Percentiles rank a stretch among this genome's conserved stretches.
Evolutionary conservation across 2,113 vertebrate genomes (phyloP).

Genomic region (Sciurus niger): DNA sequence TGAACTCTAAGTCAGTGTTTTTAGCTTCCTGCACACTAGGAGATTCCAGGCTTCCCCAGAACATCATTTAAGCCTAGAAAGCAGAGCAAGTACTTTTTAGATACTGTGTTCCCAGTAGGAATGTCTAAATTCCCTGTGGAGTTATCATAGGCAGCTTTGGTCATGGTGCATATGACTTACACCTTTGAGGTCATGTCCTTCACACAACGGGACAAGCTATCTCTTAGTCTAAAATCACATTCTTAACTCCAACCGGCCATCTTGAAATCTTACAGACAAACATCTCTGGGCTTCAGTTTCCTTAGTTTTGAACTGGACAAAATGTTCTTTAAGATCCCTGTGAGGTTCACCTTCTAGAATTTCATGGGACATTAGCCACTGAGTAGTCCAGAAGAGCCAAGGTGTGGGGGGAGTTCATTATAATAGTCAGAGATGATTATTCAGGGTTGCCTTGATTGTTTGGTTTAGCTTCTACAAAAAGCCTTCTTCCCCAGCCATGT

Average conservation of each 20-base stretch:
- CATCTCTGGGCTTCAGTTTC: neutral
- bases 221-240: neutral
- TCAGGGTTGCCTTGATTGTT: neutral
- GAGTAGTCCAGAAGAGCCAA: neutral
- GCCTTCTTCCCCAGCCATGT: rapidly evolving
- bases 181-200: neutral
- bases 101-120: rapidly evolving
- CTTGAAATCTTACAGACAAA: neutral
- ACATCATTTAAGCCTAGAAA: neutral
- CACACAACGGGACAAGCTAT: neutral
- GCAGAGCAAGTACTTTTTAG: neutral
- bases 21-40: neutral
- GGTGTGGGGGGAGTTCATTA: rapidly evolving
- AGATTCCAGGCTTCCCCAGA: neutral
- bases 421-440: neutral
- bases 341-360: neutral
- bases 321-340: neutral
- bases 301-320: neutral
- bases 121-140: neutral
- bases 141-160: neutral
- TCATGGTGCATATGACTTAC: neutral
- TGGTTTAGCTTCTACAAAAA: neutral
- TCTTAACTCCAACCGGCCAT: neutral
- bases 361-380: neutral
- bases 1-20: neutral